phyloP scores from a whole-genome alignment of 1,140 invertebrate species.

The Halotydeus destructor region DNA sequence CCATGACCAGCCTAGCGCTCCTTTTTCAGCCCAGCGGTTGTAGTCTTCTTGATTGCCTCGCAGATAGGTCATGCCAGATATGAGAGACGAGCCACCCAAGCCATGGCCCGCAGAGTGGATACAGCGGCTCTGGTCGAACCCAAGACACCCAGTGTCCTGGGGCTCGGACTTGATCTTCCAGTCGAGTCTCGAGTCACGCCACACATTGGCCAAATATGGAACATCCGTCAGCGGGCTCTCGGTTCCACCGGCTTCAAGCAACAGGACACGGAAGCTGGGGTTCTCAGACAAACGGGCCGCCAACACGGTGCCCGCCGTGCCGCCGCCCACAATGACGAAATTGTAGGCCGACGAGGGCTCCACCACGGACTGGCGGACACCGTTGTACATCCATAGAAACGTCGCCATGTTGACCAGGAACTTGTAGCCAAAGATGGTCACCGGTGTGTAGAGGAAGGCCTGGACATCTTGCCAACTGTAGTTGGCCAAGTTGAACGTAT shows the following conservation, averaged over 20 bases:
- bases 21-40: conserved; percentile 67
- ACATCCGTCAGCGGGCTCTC: conserved; percentile 15
- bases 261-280: conserved; percentile 19
- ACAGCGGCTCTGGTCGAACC: conserved; percentile 31
- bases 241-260: conserved; percentile 24
- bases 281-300: conserved; percentile 30
- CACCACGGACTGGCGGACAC: too few species aligned
- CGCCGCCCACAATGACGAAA: conserved; percentile 28
- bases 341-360: too few species aligned
- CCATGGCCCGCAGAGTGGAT: conserved; percentile 13
- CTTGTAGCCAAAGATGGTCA: conserved; percentile 71
- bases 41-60: conserved; percentile 80
- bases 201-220: conserved; percentile 4
- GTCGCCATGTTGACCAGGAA: conserved; percentile 71
- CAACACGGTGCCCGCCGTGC: conserved; percentile 33
- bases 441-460: too few species aligned
- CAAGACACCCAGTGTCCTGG: conserved; percentile 45
- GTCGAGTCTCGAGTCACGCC: conserved; percentile 23
- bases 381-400: conserved; percentile 58
- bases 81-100: conserved; percentile 55
- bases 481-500: too few species aligned
- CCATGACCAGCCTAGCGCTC: conserved; percentile 79
- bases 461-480: too few species aligned
- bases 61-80: conserved; percentile 87
- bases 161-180: conserved; percentile 43